Evolutionary conservation across 2,888 invertebrate species (phyloP).

Genomic region (Agonopterix subpropinquella): DNA sequence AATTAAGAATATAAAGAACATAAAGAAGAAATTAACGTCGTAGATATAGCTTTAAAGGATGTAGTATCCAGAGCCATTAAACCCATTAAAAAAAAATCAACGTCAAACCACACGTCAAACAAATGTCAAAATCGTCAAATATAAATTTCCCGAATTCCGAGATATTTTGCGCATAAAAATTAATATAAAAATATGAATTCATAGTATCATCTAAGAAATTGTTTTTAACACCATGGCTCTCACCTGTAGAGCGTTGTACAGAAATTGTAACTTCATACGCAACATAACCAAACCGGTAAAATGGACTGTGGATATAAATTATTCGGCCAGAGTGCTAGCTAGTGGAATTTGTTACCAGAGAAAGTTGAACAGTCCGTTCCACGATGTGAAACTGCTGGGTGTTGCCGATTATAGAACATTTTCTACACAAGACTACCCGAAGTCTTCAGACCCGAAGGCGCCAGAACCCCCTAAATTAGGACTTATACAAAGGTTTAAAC

Average conservation of each 20-base stretch:
- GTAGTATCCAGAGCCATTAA: too few species aligned
- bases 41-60: too few species aligned
- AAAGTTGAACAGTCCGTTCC: neutral
- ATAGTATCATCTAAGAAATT: too few species aligned
- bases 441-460: constrained; percentile 23
- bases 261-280: constrained; percentile 37
- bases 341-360: constrained; percentile 40
- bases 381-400: neutral
- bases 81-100: too few species aligned
- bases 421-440: constrained; percentile 24
- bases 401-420: constrained; percentile 25
- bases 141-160: too few species aligned
- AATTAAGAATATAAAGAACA: too few species aligned
- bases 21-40: too few species aligned
- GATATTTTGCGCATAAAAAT: too few species aligned
- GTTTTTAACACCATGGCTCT: too few species aligned
- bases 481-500: constrained; percentile 88
- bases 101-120: too few species aligned
- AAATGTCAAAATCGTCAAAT: too few species aligned
- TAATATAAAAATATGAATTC: too few species aligned
- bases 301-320: constrained; percentile 37
- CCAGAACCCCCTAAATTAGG: constrained; percentile 65
- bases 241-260: constrained; percentile 7
- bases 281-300: constrained; percentile 50
- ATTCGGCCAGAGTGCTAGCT: constrained; percentile 36